Evolutionary conservation across 2,888 invertebrate genomes (phyloP).

Genomic region (Cheilosia urbana): DNA sequence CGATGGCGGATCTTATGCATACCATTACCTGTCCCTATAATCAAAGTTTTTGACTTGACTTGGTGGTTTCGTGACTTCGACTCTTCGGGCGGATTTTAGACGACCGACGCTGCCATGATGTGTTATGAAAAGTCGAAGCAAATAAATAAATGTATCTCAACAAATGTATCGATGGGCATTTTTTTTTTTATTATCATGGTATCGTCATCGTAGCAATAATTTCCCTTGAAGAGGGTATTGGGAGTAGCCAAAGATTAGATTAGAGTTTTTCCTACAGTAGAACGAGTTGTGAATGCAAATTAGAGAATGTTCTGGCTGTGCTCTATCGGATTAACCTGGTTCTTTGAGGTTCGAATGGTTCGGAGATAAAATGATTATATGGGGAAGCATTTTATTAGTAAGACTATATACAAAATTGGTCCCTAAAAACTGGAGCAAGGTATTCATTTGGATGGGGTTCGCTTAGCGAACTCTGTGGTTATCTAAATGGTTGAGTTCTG

Average conservation of each 20-base stretch:
- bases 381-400: neutral
- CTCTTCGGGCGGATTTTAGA: slow-evolving; percentile 48
- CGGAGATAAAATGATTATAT: slow-evolving; percentile 5
- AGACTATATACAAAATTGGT: neutral
- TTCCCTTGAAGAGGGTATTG: slow-evolving; percentile 65
- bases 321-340: slow-evolving; percentile 48
- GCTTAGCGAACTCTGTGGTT: too few species aligned
- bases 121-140: slow-evolving; percentile 61
- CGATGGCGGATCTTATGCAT: slow-evolving; percentile 46
- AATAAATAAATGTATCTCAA: slow-evolving; percentile 47
- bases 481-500: too few species aligned
- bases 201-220: slow-evolving; percentile 63
- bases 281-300: slow-evolving; percentile 65
- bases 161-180: slow-evolving; percentile 48
- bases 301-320: slow-evolving; percentile 42
- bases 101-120: slow-evolving; percentile 43
- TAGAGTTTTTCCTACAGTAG: neutral
- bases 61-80: slow-evolving; percentile 72
- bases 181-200: slow-evolving; percentile 45
- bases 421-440: too few species aligned
- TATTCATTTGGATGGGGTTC: too few species aligned
- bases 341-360: slow-evolving; percentile 15
- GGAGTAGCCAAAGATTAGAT: slow-evolving; percentile 65
- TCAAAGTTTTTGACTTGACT: slow-evolving; percentile 62
- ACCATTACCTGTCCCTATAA: slow-evolving; percentile 59